Conservation (phyloP, 2,113 vertebrate genomes). For the Oryzias woworae region DNA sequence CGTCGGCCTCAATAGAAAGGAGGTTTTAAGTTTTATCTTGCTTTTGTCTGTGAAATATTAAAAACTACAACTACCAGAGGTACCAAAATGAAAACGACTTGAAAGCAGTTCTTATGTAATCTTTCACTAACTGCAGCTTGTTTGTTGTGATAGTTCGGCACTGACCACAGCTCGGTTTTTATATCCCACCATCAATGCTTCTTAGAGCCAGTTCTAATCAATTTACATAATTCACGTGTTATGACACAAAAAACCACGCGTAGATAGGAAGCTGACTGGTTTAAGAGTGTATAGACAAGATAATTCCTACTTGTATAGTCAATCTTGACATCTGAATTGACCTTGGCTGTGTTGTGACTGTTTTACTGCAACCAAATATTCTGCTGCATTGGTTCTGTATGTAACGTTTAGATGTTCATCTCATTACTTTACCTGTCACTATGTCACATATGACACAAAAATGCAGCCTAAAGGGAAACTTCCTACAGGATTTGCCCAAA, state of each 20-base stretch:
- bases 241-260: slow-evolving; percentile 12
- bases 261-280: slow-evolving; percentile 34
- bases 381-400: slow-evolving; percentile 5
- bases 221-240: slow-evolving; percentile 14
- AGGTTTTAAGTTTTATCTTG: too few species aligned
- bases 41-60: slow-evolving; percentile 8
- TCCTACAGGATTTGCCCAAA: slow-evolving; percentile 34
- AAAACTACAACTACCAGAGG: slow-evolving; percentile 19
- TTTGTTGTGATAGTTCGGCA: slow-evolving; percentile 6
- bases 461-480: slow-evolving; percentile 37
- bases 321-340: slow-evolving; percentile 1
- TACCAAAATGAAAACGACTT: slow-evolving; percentile 36
- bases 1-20: too few species aligned
- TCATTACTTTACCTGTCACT: background rate
- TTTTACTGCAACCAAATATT: slow-evolving; percentile 34
- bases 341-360: slow-evolving; percentile 28
- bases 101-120: slow-evolving; percentile 18
- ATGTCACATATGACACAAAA: slow-evolving; percentile 7
- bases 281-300: slow-evolving; percentile 34
- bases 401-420: background rate
- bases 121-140: slow-evolving; percentile 11
- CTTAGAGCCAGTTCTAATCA: background rate
- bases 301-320: slow-evolving; percentile 10
- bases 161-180: slow-evolving; percentile 15
- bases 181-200: background rate